Evolutionary conservation across 2,797 vertebrate species (phyloP).

Genomic region (Esox lucius): DNA sequence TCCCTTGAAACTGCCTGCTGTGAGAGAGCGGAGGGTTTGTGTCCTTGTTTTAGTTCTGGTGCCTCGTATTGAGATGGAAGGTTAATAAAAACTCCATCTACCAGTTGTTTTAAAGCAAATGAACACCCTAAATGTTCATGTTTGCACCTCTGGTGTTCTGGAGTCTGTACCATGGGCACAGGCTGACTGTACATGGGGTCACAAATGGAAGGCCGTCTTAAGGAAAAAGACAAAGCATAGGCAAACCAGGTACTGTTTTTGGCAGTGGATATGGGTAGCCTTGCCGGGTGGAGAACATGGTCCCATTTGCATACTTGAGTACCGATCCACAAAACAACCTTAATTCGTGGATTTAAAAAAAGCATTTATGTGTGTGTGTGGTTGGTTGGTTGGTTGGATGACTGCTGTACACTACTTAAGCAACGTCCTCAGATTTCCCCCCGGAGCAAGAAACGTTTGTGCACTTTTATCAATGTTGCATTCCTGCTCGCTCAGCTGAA

Average conservation of each 20-base stretch:
- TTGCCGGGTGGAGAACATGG: no score
- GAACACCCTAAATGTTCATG: no score
- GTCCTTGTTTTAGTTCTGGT: background rate
- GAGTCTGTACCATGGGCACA: no score
- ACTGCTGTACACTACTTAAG: background rate
- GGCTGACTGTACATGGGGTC: no score
- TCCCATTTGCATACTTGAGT: no score
- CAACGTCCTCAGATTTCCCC: background rate
- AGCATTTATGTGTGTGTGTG: background rate
- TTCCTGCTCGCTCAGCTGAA: background rate
- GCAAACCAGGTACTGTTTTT: no score
- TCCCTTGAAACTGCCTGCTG: background rate
- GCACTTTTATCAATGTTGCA: background rate
- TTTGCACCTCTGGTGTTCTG: no score
- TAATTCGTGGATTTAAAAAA: no score
- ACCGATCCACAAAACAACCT: no score
- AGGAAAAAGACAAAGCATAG: no score
- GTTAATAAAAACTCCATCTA: background rate
- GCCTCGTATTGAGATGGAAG: background rate
- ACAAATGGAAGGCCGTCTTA: no score
- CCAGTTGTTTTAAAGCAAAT: background rate
- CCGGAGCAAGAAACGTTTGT: background rate
- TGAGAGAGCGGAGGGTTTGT: conserved; percentile 15
- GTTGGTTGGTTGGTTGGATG: background rate
- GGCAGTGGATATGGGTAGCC: no score